phyloP scores from a whole-genome alignment of 2,797 vertebrate genomes.

The Halcyon leucocephala region DNA sequence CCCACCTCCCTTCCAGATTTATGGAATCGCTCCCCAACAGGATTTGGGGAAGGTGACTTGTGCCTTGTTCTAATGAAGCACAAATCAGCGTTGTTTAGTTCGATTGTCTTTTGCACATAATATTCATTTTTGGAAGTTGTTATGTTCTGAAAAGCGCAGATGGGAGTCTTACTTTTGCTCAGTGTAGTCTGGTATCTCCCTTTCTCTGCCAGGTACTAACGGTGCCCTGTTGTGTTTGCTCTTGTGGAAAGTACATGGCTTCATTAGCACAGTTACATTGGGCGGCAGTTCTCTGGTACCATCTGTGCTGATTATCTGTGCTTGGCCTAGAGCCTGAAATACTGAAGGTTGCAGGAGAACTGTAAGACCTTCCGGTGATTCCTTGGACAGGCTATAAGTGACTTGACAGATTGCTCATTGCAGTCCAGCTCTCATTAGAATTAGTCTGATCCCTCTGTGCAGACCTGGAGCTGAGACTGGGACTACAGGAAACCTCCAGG shows the following conservation, averaged over 20 bases:
- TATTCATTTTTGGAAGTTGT: conserved; percentile 5
- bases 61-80: not conserved
- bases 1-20: conserved; percentile 40
- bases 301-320: conserved; percentile 57
- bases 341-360: conserved; percentile 52
- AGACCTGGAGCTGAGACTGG: not conserved
- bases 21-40: not conserved
- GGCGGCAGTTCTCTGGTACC: conserved; percentile 57
- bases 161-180: conserved; percentile 34
- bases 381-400: conserved; percentile 24
- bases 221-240: conserved; percentile 66
- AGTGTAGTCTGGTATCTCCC: conserved; percentile 48
- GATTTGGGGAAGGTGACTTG: not conserved
- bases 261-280: conserved; percentile 60
- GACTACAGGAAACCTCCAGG: not conserved
- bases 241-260: conserved; percentile 68
- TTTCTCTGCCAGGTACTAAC: conserved; percentile 63
- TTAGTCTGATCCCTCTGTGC: not conserved
- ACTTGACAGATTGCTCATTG: conserved; percentile 3
- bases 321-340: conserved; percentile 59
- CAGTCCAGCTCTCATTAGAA: conserved; percentile 48
- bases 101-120: not conserved
- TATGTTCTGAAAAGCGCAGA: conserved; percentile 8
- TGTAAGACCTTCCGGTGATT: conserved; percentile 8
- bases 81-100: not conserved